phyloP scores from a whole-genome alignment of 2,113 vertebrate genomes.

The Ramphastos sulfuratus region DNA sequence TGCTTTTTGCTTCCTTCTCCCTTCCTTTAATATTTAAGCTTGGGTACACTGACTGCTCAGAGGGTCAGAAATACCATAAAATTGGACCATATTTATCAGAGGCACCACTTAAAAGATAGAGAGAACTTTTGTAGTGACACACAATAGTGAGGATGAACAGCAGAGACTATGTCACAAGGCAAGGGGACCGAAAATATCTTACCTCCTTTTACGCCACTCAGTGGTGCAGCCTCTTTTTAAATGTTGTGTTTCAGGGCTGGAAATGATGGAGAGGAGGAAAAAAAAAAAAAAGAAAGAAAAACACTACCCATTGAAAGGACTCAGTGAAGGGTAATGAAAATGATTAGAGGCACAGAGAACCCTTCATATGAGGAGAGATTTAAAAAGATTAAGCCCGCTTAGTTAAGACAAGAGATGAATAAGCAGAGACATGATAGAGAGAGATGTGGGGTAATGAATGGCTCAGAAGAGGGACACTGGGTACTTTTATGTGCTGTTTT shows the following conservation, averaged over 20 bases:
- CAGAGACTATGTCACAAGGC: background rate
- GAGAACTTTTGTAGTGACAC: background rate
- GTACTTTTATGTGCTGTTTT: background rate
- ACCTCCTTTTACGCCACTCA: background rate
- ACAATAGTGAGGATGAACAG: background rate
- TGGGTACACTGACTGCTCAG: background rate
- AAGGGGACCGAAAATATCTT: constrained; percentile 20
- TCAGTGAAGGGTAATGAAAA: constrained; percentile 44
- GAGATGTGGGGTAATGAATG: constrained; percentile 23
- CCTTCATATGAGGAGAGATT: constrained; percentile 34
- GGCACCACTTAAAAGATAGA: background rate
- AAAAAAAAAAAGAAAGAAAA: too few species aligned
- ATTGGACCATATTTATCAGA: constrained; percentile 4
- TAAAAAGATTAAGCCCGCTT: constrained; percentile 34
- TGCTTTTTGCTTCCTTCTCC: background rate
- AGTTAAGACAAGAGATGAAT: constrained; percentile 56
- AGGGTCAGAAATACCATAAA: background rate
- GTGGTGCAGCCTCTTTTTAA: background rate
- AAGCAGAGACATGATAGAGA: constrained; percentile 9
- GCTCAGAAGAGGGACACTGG: background rate
- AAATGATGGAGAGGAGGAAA: background rate
- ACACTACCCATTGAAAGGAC: background rate
- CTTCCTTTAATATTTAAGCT: background rate
- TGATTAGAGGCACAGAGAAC: background rate
- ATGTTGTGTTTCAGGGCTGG: constrained; percentile 26